Conservation (phyloP, 2,888 invertebrate species). For the Neoascia interrupta region DNA sequence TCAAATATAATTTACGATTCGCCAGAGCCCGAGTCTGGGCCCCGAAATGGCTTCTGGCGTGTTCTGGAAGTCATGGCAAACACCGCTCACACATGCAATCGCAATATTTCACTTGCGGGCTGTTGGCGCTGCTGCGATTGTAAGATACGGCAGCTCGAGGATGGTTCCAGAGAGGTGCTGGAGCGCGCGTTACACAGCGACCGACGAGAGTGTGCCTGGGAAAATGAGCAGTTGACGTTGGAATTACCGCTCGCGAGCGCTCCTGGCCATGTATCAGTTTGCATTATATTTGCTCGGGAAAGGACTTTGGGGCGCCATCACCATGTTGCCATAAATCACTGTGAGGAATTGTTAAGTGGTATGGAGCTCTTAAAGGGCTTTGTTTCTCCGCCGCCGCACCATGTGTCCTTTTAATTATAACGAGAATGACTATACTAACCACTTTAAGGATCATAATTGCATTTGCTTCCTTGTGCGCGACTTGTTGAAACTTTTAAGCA, state of each 20-base stretch:
- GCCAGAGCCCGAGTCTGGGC: slow-evolving; percentile 19
- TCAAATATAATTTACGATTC: slow-evolving; percentile 68
- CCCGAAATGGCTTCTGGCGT: slow-evolving; percentile 62
- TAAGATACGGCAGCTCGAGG: slow-evolving; percentile 29
- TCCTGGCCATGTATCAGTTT: slow-evolving; percentile 23
- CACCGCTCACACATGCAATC: slow-evolving; percentile 65
- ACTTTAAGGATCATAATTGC: too few relatives aligned
- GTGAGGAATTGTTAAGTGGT: too few relatives aligned
- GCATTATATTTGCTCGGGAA: slow-evolving; percentile 29
- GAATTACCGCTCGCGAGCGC: slow-evolving; percentile 38
- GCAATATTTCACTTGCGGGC: slow-evolving; percentile 61
- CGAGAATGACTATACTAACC: too few relatives aligned
- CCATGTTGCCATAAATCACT: too few relatives aligned
- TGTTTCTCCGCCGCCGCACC: too few relatives aligned
- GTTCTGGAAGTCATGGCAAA: slow-evolving; percentile 62
- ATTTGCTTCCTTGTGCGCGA: too few relatives aligned
- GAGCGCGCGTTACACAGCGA: slow-evolving; percentile 30
- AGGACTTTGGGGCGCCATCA: background rate
- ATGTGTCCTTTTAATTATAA: too few relatives aligned
- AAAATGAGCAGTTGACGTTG: slow-evolving; percentile 60
- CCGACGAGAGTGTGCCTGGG: background rate
- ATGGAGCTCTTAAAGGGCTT: too few relatives aligned
- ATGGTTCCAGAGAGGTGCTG: slow-evolving; percentile 22
- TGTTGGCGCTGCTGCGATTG: slow-evolving; percentile 60
- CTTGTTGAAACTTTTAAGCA: too few relatives aligned